phyloP scores from a whole-genome alignment of 2,888 invertebrate species.

The Entomobrya proxima region DNA sequence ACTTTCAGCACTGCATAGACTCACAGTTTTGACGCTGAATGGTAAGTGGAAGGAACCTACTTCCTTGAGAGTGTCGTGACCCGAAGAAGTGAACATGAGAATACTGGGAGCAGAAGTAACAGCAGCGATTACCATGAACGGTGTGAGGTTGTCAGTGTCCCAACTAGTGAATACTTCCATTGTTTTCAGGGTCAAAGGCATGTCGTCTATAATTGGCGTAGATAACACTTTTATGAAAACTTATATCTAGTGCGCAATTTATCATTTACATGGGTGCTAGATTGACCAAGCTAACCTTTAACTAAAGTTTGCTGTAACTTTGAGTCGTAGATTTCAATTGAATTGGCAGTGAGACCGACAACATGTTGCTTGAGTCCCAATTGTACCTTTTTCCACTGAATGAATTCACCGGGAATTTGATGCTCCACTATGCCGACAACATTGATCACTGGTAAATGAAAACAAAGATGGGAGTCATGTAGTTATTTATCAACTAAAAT shows the following conservation, averaged over 20 bases:
- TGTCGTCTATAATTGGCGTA: constrained; percentile 8
- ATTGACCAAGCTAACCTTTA: too few relatives aligned
- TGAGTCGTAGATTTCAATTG: constrained; percentile 63
- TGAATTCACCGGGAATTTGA: constrained; percentile 60
- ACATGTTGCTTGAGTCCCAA: constrained; percentile 60
- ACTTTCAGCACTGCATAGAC: constrained; percentile 31
- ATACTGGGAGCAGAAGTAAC: constrained; percentile 56
- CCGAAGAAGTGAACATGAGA: constrained; percentile 35
- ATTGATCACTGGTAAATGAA: constrained; percentile 59
- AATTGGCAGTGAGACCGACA: constrained; percentile 49
- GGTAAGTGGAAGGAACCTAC: constrained; percentile 67
- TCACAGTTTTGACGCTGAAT: constrained; percentile 59
- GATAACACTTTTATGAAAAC: too few relatives aligned
- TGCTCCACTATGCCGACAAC: constrained; percentile 54
- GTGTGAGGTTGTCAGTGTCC: constrained; percentile 56
- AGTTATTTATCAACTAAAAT: neutral
- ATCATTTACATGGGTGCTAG: neutral
- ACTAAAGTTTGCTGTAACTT: constrained; percentile 37
- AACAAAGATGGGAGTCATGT: neutral
- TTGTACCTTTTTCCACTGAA: constrained; percentile 69
- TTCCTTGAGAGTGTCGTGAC: neutral
- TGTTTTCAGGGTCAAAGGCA: constrained; percentile 35
- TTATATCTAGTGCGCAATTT: neutral
- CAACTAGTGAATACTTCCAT: constrained; percentile 69
- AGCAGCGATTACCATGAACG: constrained; percentile 63